A percentile compares a stretch with the other conserved stretches of the same genome.
Evolutionary conservation across 2,888 invertebrate genomes (phyloP).

Genomic region (Tachina fera): DNA sequence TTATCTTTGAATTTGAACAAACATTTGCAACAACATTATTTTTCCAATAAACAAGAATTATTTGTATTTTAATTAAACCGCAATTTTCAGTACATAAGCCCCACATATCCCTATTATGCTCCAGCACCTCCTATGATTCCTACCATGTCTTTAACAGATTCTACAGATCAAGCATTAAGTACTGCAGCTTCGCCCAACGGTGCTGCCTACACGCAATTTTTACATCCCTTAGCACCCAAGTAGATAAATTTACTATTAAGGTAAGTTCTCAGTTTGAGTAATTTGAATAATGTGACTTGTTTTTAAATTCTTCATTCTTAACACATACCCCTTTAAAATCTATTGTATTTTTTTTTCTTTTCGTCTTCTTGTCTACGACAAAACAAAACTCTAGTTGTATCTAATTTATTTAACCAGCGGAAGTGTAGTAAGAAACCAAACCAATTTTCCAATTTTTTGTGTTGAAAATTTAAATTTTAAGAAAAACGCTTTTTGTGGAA

Average conservation of each 20-base stretch:
- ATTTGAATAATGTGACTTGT: neutral
- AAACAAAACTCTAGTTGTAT: conserved; percentile 38
- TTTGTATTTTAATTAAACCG: conserved; percentile 62
- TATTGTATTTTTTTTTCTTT: no score
- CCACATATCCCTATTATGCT: conserved; percentile 90
- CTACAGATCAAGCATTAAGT: conserved; percentile 90
- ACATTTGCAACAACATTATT: conserved; percentile 48
- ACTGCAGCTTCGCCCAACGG: conserved; percentile 93
- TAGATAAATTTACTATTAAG: conserved; percentile 77
- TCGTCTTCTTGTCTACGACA: no score
- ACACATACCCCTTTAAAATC: neutral
- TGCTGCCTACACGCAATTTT: conserved; percentile 93
- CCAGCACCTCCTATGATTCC: conserved; percentile 92
- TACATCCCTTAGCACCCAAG: conserved; percentile 89
- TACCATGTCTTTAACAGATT: conserved; percentile 90
- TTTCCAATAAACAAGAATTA: conserved; percentile 59
- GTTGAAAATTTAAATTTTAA: conserved; percentile 63
- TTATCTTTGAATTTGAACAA: conserved; percentile 39
- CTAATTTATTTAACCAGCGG: conserved; percentile 50
- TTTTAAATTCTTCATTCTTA: neutral
- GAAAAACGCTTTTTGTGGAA: conserved; percentile 65
- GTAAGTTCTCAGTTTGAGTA: conserved; percentile 38
- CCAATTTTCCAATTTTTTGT: conserved; percentile 58
- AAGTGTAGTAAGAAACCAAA: conserved; percentile 66
- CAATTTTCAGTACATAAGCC: conserved; percentile 89